These are phyloP conservation scores for Heterodera schachtii DNA, from an alignment of 1,140 invertebrate species.

Conservation along the genomic window DNA sequence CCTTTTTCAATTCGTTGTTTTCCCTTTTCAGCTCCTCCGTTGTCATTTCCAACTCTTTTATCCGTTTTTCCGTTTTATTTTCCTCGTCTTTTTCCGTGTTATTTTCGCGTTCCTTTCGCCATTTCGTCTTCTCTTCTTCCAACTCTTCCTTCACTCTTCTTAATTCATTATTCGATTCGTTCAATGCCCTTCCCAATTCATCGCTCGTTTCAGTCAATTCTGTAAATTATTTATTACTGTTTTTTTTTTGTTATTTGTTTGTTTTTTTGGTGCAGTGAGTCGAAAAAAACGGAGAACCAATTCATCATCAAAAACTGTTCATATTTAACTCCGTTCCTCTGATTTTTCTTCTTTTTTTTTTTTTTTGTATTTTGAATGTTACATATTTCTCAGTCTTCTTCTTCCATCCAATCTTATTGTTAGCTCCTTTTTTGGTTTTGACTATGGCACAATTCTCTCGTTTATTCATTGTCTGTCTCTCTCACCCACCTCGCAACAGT, in stretches of 20 bases:
- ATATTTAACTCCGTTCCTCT: too few species aligned
- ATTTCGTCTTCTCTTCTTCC: not conserved
- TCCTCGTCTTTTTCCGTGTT: not conserved
- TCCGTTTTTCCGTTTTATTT: not conserved
- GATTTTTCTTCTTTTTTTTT: too few species aligned
- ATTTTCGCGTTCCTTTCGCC: not conserved
- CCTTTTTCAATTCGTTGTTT: too few species aligned
- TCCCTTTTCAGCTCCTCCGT: not conserved
- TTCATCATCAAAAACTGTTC: too few species aligned
- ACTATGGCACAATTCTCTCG: not conserved
- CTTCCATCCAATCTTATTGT: not conserved
- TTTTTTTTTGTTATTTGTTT: too few species aligned
- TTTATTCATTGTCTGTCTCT: not conserved
- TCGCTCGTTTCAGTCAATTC: constrained; percentile 31
- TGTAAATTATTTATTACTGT: not conserved
- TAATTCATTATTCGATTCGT: constrained; percentile 28
- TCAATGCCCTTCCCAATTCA: constrained; percentile 18
- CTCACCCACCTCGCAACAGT: not conserved
- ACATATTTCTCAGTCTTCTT: not conserved
- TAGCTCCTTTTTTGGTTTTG: not conserved
- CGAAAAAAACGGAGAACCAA: too few species aligned
- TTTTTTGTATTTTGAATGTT: not conserved
- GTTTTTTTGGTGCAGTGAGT: too few species aligned
- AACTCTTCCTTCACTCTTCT: constrained; percentile 5
- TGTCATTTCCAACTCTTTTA: not conserved